These are phyloP conservation scores for Apteryx owenii DNA, from an alignment of 2,113 vertebrate genomes.

Conservation along the genomic window DNA sequence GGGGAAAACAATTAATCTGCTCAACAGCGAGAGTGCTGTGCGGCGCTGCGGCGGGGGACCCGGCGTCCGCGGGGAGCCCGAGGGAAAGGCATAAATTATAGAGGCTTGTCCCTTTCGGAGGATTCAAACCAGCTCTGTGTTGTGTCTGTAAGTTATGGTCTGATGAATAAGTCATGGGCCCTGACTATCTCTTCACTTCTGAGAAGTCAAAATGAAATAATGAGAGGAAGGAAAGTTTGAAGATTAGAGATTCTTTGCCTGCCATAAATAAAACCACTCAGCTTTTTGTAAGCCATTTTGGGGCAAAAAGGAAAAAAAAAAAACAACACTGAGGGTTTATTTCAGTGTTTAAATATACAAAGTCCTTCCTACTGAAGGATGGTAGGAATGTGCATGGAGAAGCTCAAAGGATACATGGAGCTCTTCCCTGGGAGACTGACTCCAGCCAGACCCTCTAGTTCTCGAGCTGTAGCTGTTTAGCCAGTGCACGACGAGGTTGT, in stretches of 20 bases:
- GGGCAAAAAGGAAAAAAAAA: fast-evolving
- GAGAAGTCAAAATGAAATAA: neutral
- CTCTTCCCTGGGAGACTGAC: neutral
- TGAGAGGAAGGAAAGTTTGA: neutral
- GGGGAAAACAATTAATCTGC: neutral
- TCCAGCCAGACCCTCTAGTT: fast-evolving
- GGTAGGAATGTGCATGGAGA: neutral
- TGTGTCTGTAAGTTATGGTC: neutral
- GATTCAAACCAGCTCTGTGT: fast-evolving
- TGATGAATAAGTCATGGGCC: fast-evolving
- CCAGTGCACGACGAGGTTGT: neutral
- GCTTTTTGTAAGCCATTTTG: neutral
- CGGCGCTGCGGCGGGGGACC: neutral
- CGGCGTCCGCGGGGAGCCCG: neutral
- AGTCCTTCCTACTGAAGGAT: neutral
- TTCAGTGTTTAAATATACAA: neutral
- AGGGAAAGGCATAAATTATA: fast-evolving
- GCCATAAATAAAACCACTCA: neutral
- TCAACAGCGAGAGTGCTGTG: neutral
- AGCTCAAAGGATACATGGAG: neutral
- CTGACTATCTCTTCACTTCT: neutral
- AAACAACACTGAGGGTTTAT: neutral
- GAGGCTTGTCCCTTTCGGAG: neutral
- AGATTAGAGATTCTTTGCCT: fast-evolving
- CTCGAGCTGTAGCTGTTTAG: neutral